Conservation (phyloP, 2,113 vertebrate genomes). For the Gymnobelideus leadbeateri region DNA sequence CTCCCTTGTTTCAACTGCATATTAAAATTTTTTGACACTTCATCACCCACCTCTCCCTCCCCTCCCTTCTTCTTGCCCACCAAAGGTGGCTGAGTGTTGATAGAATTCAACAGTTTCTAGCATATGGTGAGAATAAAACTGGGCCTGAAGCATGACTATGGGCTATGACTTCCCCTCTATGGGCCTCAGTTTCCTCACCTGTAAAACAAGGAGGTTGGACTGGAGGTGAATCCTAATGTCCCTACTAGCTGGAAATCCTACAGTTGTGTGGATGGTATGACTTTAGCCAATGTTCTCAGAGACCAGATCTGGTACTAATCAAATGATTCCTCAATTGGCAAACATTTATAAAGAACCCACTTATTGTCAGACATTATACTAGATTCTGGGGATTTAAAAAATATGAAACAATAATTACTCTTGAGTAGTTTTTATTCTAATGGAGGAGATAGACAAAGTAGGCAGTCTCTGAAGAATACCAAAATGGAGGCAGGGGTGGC, state of each 20-base stretch:
- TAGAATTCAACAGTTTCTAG: background rate
- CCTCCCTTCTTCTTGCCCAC: background rate
- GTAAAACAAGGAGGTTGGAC: background rate
- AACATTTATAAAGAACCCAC: background rate
- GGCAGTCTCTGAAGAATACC: background rate
- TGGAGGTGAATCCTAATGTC: background rate
- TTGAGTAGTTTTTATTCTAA: background rate
- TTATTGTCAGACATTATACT: fast-evolving
- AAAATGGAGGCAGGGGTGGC: background rate
- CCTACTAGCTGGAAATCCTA: background rate
- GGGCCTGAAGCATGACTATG: background rate
- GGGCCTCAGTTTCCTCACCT: background rate
- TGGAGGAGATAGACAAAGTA: background rate
- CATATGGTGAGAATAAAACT: background rate
- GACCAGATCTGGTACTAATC: background rate
- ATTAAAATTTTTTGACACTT: background rate
- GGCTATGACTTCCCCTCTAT: background rate
- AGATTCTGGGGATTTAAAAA: fast-evolving
- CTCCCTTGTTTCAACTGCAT: background rate
- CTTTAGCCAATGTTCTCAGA: background rate
- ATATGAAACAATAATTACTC: background rate
- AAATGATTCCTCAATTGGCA: fast-evolving
- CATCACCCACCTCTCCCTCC: background rate
- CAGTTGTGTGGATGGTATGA: background rate
- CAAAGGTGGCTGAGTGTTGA: background rate